phyloP scores from a whole-genome alignment of 1,140 invertebrate species.

The Cydia pomonella region DNA sequence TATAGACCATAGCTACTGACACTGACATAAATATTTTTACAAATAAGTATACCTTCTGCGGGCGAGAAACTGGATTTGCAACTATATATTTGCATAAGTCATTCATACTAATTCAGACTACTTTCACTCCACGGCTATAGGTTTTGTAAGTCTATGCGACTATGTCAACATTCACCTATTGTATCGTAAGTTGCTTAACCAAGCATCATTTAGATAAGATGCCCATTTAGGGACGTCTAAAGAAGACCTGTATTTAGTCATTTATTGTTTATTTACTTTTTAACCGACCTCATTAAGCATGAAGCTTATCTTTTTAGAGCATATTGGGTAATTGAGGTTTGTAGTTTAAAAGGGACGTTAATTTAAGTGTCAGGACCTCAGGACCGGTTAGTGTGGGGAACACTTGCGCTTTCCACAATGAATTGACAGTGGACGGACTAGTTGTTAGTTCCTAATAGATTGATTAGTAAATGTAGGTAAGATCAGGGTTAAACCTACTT shows the following conservation, averaged over 20 bases:
- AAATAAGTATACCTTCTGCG: neutral
- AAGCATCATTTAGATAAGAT: conserved; percentile 3
- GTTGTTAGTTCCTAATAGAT: too few species aligned
- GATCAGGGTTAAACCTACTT: too few species aligned
- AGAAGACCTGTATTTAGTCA: neutral
- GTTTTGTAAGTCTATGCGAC: conserved; percentile 1
- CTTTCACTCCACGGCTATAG: conserved; percentile 17
- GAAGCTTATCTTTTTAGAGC: neutral
- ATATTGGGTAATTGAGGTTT: neutral
- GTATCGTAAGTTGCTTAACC: neutral
- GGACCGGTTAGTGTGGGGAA: too few species aligned
- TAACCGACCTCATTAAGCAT: neutral
- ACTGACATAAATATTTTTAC: conserved; percentile 13
- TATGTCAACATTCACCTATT: conserved; percentile 1
- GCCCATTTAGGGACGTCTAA: neutral
- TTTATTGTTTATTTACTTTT: neutral
- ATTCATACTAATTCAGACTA: neutral
- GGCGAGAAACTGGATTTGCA: conserved; percentile 9
- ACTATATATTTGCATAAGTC: conserved; percentile 16
- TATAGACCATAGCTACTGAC: neutral
- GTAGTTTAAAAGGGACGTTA: neutral
- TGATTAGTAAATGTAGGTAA: too few species aligned
- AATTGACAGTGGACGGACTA: too few species aligned
- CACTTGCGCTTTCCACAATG: too few species aligned
- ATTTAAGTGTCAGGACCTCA: too few species aligned